Evolutionary conservation across 1,140 invertebrate species (phyloP), one percentile per base, ranked within the genome.

Genomic region (Papilio helenus): DNA sequence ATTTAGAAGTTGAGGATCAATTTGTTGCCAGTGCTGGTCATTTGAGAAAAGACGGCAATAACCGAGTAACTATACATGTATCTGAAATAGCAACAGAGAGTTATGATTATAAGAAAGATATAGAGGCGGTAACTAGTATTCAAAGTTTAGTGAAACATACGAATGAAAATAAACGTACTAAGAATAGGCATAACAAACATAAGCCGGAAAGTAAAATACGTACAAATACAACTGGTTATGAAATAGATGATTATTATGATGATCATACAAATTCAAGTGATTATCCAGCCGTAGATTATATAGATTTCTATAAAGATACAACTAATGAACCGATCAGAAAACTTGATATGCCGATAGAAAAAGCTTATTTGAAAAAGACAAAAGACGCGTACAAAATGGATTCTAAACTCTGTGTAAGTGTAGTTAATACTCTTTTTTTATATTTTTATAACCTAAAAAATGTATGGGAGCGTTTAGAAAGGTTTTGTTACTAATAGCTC

Each of bases 221-320:
- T 7, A 79, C 79, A 76, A 81, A 83, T 46, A 83, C 87, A 16
- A 29, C 61, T 18, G 20, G 10, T 23, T 34, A 14, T 74, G 86
- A 89, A 65, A 74, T 84, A 20, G 79, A 85, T 68, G 42, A 84
- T 9, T 86, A 85, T 78, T 84, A 88, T 16, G 89, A 90, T 34
- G 76, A 85, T 42, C 86, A 90, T 29, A 88, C 90, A 9, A 91
- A 90, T 82, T 76, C 84, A 8, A 92, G 92, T 18, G 92, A 94
- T 84, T 94, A 94, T 83, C 89, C 88, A 16, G 83, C 86, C 23
- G 86, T 93, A 42, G 91, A 94, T 84, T 94, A 94, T 73, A 49
- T 93, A 44, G 92, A 94, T n/a, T 74, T 90, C 7, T 94, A 94
- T 72, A 94, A 93, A 86, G 91, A 94, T 79, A 92, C 90, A 16